Base-by-base conservation (phyloP, 2,797 vertebrate genomes). In the Sphaeramia orbicularis region DNA sequence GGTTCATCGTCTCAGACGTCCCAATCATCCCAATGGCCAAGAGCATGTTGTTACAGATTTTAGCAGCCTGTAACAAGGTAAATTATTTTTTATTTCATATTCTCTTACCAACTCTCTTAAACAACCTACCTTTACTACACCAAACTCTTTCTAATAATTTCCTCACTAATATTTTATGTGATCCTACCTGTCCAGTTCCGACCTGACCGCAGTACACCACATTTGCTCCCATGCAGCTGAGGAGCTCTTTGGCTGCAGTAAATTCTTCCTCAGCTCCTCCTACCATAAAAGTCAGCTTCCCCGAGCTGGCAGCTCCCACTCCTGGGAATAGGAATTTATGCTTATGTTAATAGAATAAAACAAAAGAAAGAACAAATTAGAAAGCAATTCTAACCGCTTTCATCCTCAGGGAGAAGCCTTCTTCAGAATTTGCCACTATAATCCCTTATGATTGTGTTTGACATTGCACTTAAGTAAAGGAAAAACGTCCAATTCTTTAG, bases 41-140 rank as follows among this genome's bases (percentile, higher is more conserved):
- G 53, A 99, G 95, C 98, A 99, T 98, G 87, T 99, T 99, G 94
- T 99, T 99, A 81, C 98, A 99, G 87, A 99, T 98, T 93, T 99
- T 99, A 57, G 97, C 98, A 68, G 98, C 96, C 98, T 99, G 85
- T 56, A 94, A 94, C 63, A 27, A 74, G 72, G 71, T 18, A 41
- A 62, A 16, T 42, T 45, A 42, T 41, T 10, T 3, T 15, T 42
- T 27, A 32, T 41, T 41, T 13, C 7, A 54, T 24, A 13, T 21
- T 6, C 12, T 55, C 4, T 57, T 4, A 41, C 24, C 15, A 16
- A 56, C 21, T 4, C 8, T 35, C 8, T 36, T 0, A 9, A 36
- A 40, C 27, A 9, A 43, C 1, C 16, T 8, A n/a, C 21, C 1
- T 53, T 44, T 27, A 10, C 3, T 4, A 15, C 12, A 10, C 1